phyloP scores from a whole-genome alignment of 2,888 invertebrate species.

The Hoplodrina blanda region DNA sequence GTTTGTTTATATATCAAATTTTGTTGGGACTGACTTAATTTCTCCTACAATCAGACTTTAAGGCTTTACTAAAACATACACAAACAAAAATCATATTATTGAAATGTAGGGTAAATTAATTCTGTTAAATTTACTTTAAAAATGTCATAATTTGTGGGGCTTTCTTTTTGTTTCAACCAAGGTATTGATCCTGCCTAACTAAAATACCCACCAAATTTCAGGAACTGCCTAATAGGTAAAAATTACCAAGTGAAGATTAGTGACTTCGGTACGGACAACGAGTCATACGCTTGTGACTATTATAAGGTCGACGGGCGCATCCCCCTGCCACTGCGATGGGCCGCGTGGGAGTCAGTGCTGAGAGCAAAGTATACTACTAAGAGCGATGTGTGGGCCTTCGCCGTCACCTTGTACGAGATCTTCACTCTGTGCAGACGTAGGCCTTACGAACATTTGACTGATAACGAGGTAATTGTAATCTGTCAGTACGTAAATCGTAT shows the following conservation, averaged over 20 bases:
- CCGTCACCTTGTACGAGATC: slow-evolving; percentile 96
- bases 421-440: slow-evolving; percentile 94
- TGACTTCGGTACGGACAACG: slow-evolving; percentile 96
- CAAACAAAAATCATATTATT: too few relatives aligned
- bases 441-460: slow-evolving; percentile 94
- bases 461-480: slow-evolving; percentile 91
- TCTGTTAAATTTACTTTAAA: too few relatives aligned
- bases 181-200: neutral
- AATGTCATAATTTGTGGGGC: too few relatives aligned
- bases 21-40: neutral
- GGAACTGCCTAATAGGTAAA: slow-evolving; percentile 96
- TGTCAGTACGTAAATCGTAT: neutral
- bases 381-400: slow-evolving; percentile 98
- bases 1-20: slow-evolving; percentile 72
- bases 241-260: slow-evolving; percentile 95
- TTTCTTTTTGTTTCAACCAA: too few relatives aligned
- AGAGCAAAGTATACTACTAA: slow-evolving; percentile 96
- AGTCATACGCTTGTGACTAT: slow-evolving; percentile 95
- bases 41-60: too few relatives aligned
- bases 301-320: slow-evolving; percentile 94
- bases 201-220: slow-evolving; percentile 71
- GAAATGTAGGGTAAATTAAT: too few relatives aligned
- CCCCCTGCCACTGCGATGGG: slow-evolving; percentile 96
- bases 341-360: slow-evolving; percentile 96
- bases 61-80: too few relatives aligned